Conservation (phyloP, 2,888 invertebrate genomes). For the Lacanobia oleracea region DNA sequence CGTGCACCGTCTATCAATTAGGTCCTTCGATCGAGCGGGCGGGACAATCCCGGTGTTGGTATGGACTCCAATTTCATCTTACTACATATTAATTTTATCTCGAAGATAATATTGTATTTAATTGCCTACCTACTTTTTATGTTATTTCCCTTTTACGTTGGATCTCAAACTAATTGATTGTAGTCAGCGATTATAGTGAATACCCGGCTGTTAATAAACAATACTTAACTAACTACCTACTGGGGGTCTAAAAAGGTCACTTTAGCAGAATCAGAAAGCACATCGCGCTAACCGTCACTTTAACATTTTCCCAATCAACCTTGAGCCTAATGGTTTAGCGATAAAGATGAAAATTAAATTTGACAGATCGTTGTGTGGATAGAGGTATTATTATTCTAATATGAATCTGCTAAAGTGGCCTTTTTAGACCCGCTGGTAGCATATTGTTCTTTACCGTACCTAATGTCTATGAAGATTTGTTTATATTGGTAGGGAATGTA, state of each 20-base stretch:
- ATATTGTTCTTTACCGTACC: neutral
- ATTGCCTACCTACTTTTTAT: conserved; percentile 13
- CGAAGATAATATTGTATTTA: neutral
- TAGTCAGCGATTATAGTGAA: conserved; percentile 16
- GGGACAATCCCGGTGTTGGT: conserved; percentile 3
- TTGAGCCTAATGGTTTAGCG: too few relatives aligned
- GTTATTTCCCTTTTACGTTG: conserved; percentile 50
- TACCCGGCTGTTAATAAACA: conserved; percentile 15
- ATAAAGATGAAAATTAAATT: too few relatives aligned
- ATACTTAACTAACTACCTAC: neutral
- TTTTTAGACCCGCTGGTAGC: too few relatives aligned
- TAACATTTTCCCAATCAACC: too few relatives aligned
- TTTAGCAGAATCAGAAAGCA: too few relatives aligned
- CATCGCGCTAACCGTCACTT: too few relatives aligned
- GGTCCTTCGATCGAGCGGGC: neutral
- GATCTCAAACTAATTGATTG: neutral
- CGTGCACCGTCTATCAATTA: too few relatives aligned
- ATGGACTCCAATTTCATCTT: neutral
- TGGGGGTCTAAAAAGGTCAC: too few relatives aligned
- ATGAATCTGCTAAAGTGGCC: too few relatives aligned
- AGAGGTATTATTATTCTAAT: too few relatives aligned
- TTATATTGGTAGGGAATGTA: neutral
- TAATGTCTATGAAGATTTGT: neutral
- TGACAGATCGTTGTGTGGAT: too few relatives aligned
- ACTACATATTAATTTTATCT: conserved; percentile 4